These are phyloP conservation scores for Biston stratarius DNA, from an alignment of 2,888 invertebrate genomes.

Conservation along the genomic window DNA sequence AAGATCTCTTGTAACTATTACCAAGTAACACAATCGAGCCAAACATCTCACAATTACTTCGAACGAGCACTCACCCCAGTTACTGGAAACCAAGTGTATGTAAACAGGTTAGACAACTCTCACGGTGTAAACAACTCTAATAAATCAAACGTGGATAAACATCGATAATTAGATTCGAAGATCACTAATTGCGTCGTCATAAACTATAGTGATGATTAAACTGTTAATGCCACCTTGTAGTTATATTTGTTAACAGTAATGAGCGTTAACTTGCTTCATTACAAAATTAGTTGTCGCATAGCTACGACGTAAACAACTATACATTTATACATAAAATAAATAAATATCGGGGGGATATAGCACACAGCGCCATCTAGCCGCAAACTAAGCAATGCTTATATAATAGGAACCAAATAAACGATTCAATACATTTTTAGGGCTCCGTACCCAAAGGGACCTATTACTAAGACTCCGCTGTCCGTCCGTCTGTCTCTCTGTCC, in stretches of 20 bases:
- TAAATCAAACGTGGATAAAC: conserved; percentile 30
- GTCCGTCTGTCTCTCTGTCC: too few species aligned
- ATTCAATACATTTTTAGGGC: too few species aligned
- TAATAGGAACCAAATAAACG: too few species aligned
- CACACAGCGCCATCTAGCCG: too few species aligned
- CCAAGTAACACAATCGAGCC: not conserved
- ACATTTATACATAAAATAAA: too few species aligned
- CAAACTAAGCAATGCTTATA: too few species aligned
- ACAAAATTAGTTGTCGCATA: not conserved
- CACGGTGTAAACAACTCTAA: conserved; percentile 15
- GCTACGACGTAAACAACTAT: not conserved
- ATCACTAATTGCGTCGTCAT: conserved; percentile 21
- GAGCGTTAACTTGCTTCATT: conserved; percentile 3
- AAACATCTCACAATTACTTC: conserved; percentile 18
- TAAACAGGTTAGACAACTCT: conserved; percentile 8
- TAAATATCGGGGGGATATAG: too few species aligned
- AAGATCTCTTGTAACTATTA: conserved; percentile 2
- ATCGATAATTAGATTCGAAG: conserved; percentile 26
- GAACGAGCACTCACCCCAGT: conserved; percentile 1
- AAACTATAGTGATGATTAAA: conserved; percentile 19
- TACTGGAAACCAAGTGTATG: not conserved
- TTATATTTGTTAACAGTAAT: conserved; percentile 6
- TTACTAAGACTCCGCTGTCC: too few species aligned
- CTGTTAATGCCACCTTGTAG: conserved; percentile 5
- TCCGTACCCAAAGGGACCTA: too few species aligned